These are phyloP conservation scores for Propsilocerus akamusi DNA, from an alignment of 1,140 invertebrate species.

Conservation along the genomic window DNA sequence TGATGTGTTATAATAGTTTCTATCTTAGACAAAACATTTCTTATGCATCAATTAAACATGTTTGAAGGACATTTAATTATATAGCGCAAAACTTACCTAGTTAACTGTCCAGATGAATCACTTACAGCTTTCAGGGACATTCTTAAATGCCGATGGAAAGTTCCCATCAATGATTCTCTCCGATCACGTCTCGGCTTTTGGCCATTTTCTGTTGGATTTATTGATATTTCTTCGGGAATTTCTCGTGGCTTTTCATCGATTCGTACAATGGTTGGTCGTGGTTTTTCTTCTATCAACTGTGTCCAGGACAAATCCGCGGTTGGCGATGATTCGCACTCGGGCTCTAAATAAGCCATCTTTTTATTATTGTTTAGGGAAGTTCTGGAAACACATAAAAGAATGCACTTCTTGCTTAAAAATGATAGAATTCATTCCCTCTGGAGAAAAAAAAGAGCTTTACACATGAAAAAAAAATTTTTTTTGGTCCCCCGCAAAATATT, in stretches of 20 bases:
- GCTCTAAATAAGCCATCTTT: not conserved
- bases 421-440: no score
- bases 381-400: no score
- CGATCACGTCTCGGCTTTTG: slow-evolving; percentile 10
- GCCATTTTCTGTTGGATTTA: not conserved
- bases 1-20: no score
- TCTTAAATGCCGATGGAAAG: slow-evolving; percentile 31
- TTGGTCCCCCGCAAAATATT: no score
- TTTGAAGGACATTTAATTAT: no score
- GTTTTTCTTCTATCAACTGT: not conserved
- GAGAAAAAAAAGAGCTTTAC: no score
- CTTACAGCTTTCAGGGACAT: slow-evolving; percentile 28
- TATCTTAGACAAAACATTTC: no score
- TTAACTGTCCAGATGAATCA: slow-evolving; percentile 21
- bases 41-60: no score
- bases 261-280: not conserved
- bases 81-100: slow-evolving; percentile 17
- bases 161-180: slow-evolving; percentile 25
- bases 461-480: no score
- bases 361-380: no score
- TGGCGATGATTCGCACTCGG: not conserved
- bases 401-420: no score
- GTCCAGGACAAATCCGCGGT: not conserved
- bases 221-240: not conserved
- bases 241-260: slow-evolving; percentile 4